A percentile compares a stretch with the other conserved stretches of the same genome.
Conservation (phyloP, 2,888 invertebrate species). For the Caenorhabditis auriculariae region DNA sequence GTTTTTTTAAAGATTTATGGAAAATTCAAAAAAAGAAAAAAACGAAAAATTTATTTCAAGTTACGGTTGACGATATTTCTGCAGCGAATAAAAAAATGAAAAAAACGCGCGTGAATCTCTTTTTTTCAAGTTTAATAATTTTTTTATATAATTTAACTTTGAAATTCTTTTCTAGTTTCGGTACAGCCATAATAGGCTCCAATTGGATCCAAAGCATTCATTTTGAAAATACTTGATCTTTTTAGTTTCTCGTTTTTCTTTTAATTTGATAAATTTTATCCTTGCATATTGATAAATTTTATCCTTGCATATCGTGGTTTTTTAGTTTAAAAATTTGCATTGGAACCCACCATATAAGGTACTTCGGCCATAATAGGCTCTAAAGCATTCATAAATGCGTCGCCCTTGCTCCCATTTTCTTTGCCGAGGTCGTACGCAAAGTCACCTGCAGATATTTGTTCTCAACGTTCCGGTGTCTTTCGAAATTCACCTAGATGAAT, state of each 20-base stretch:
- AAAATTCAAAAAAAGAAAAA: background rate
- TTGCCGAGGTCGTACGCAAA: constrained; percentile 88
- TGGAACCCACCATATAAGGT: constrained; percentile 74
- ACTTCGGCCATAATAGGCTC: constrained; percentile 65
- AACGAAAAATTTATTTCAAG: background rate
- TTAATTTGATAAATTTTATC: no score
- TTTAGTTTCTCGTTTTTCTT: no score
- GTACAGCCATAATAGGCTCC: no score
- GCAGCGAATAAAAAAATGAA: no score
- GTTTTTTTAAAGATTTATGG: background rate
- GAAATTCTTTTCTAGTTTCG: no score
- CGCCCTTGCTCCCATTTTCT: constrained; percentile 76
- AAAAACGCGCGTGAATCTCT: no score
- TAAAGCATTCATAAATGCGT: constrained; percentile 13
- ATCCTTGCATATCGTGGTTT: no score
- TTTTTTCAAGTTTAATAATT: no score
- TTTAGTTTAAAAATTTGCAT: background rate
- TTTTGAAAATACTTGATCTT: no score
- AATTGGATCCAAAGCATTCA: no score
- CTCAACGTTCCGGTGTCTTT: background rate
- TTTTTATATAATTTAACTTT: no score
- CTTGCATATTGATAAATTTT: no score
- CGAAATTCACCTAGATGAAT: constrained; percentile 56
- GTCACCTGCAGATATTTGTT: constrained; percentile 72
- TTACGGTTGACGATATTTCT: background rate